A percentile compares a stretch with the other conserved stretches of the same genome.
Evolutionary conservation across 2,888 invertebrate genomes (phyloP).

Genomic region (Parnassius orleans): DNA sequence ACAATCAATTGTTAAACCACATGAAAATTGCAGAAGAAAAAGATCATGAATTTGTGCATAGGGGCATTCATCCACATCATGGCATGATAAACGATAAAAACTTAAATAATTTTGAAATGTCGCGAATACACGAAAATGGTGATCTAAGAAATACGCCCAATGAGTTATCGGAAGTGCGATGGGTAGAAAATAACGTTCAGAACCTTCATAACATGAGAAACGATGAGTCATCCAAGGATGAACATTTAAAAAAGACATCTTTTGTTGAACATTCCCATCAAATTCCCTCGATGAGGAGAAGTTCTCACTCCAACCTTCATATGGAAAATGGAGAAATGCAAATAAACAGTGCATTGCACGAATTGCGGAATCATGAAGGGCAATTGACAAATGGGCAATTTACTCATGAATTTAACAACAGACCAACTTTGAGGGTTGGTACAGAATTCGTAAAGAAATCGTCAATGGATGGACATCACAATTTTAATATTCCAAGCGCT

Average conservation of each 20-base stretch:
- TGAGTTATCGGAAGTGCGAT: conserved; percentile 3
- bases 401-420: conserved; percentile 3
- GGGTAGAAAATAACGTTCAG: not conserved
- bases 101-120: not conserved
- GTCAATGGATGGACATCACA: conserved; percentile 18
- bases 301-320: conserved; percentile 2
- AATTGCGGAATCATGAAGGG: not conserved
- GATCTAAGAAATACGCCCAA: conserved; percentile 1
- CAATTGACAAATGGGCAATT: conserved; percentile 7
- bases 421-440: conserved; percentile 16
- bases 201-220: conserved; percentile 4
- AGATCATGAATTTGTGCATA: not conserved
- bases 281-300: not conserved
- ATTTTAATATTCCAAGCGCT: not conserved
- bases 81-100: conserved; percentile 2
- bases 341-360: not conserved
- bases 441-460: not conserved
- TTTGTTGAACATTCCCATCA: conserved; percentile 11
- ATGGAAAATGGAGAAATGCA: conserved; percentile 1
- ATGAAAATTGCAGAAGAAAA: conserved; percentile 7
- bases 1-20: not conserved
- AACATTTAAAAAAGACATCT: not conserved
- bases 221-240: conserved; percentile 8
- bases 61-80: not conserved
- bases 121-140: not conserved